phyloP scores from a whole-genome alignment of 53 echinoderm and acorn worm genomes.

The Stichopus horrens region DNA sequence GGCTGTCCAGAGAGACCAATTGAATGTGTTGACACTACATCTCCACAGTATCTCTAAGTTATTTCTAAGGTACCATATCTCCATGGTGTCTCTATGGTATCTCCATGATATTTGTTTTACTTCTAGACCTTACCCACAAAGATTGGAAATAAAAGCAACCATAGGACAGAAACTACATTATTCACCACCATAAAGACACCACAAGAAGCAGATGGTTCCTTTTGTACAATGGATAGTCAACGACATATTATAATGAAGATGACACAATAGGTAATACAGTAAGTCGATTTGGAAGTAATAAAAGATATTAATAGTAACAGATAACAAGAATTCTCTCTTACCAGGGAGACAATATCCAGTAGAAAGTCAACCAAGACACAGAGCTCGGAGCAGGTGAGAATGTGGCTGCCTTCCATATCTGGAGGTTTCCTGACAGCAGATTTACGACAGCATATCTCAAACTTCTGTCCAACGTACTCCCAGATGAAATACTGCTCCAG shows the following conservation, averaged over 20 bases:
- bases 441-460: slow-evolving; percentile 88
- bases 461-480: slow-evolving; percentile 89
- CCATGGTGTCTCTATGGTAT: no score
- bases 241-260: neutral
- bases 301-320: neutral
- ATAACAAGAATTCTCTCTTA: slow-evolving; percentile 59
- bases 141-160: neutral
- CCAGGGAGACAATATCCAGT: slow-evolving; percentile 89
- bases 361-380: slow-evolving; percentile 90
- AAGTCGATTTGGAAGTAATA: neutral
- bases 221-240: neutral
- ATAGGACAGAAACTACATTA: neutral
- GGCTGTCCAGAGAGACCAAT: no score
- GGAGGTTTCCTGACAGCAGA: slow-evolving; percentile 57
- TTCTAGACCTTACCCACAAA: no score
- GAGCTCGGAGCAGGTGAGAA: slow-evolving; percentile 77
- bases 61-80: no score
- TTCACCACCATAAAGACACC: neutral
- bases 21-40: no score
- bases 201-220: neutral
- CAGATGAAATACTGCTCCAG: slow-evolving; percentile 98
- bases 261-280: neutral
- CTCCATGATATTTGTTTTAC: no score
- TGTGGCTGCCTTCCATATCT: slow-evolving; percentile 47
- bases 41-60: no score